Evolutionary conservation across 1,140 invertebrate genomes (phyloP).

Genomic region (Stegodyphus dumicola): DNA sequence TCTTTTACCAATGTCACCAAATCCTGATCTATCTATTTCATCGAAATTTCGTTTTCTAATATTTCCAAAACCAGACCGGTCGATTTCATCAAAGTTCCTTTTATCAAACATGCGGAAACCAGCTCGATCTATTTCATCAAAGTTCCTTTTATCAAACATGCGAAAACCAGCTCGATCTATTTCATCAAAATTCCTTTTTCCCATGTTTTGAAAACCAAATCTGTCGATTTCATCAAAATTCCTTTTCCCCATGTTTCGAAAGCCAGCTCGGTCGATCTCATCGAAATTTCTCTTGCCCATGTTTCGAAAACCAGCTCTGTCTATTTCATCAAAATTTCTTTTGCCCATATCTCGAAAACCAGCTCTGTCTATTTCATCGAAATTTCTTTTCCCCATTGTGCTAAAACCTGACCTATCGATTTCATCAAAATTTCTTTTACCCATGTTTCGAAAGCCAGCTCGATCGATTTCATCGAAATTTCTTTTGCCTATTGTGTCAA

Average conservation of each 20-base stretch:
- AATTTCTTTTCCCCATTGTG: no score
- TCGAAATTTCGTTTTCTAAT: conserved; percentile 69
- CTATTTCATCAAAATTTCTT: no score
- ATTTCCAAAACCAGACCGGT: conserved; percentile 72
- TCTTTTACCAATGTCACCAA: conserved; percentile 68
- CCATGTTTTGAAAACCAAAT: conserved; percentile 31
- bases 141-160: conserved; percentile 73
- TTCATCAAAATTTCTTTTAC: no score
- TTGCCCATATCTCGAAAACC: no score
- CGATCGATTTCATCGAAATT: no score
- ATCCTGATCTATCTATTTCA: conserved; percentile 63
- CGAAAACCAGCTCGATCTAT: conserved; percentile 74
- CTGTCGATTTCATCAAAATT: conserved; percentile 76
- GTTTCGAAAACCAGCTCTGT: no score
- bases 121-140: conserved; percentile 71
- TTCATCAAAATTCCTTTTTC: conserved; percentile 74
- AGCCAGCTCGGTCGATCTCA: no score
- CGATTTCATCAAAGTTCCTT: conserved; percentile 75
- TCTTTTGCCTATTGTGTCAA: no score
- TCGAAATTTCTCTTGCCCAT: no score
- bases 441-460: no score
- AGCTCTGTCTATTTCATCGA: no score
- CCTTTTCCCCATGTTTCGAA: conserved; percentile 71
- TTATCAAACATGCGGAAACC: conserved; percentile 67
- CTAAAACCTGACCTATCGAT: no score